Percentiles rank a stretch among this genome's conserved stretches.
Conservation (phyloP, 1,140 invertebrate species). For the Uloborus diversus region DNA sequence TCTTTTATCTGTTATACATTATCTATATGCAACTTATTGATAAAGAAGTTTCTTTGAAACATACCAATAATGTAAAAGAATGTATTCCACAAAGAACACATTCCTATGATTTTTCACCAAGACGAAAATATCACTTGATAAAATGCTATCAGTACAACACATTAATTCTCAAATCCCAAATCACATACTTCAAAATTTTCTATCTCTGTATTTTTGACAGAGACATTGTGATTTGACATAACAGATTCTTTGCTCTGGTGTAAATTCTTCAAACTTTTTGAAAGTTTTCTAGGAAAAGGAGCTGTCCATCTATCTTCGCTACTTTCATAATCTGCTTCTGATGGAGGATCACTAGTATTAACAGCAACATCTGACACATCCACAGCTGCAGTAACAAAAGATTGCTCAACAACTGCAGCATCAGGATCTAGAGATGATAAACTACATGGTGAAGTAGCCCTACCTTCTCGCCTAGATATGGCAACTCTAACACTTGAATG, state of each 20-base stretch:
- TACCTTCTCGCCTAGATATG: slow-evolving; percentile 10
- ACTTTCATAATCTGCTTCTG: slow-evolving; percentile 44
- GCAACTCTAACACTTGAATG: slow-evolving; percentile 30
- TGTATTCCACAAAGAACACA: too few relatives aligned
- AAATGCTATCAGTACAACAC: too few relatives aligned
- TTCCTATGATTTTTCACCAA: too few relatives aligned
- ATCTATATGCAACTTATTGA: too few relatives aligned
- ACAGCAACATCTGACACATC: slow-evolving; percentile 39
- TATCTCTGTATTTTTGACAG: neutral
- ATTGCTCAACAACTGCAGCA: slow-evolving; percentile 1
- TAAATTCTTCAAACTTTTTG: neutral
- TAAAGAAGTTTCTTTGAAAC: too few relatives aligned
- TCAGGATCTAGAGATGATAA: slow-evolving; percentile 33
- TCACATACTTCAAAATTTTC: slow-evolving; percentile 48
- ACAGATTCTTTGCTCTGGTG: neutral
- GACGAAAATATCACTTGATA: too few relatives aligned
- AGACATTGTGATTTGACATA: neutral
- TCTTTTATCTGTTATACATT: too few relatives aligned
- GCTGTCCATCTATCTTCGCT: slow-evolving; percentile 40
- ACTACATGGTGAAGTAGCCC: slow-evolving; percentile 45
- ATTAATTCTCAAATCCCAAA: slow-evolving; percentile 37
- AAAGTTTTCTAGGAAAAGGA: slow-evolving; percentile 3
- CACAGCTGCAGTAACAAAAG: neutral
- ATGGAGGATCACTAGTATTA: slow-evolving; percentile 37
- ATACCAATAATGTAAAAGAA: too few relatives aligned